Evolutionary conservation across 2,113 vertebrate genomes (phyloP).

Genomic region (Plecotus auritus): DNA sequence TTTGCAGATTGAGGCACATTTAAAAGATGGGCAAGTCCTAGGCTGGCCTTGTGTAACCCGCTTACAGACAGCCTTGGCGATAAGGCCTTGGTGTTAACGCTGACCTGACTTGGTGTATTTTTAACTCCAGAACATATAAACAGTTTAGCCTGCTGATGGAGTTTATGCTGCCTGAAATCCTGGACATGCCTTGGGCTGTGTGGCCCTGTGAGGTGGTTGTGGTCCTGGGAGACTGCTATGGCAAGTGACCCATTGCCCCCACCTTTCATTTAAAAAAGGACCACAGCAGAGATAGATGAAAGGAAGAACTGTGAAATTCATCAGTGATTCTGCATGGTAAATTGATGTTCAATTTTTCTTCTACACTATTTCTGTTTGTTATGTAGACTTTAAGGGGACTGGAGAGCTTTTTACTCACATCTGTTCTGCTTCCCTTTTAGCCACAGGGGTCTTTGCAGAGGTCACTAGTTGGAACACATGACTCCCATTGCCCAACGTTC

Average conservation of each 20-base stretch:
- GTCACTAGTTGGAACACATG: not conserved
- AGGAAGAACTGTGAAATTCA: not conserved
- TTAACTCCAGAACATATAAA: conserved; percentile 75
- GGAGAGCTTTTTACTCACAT: not conserved
- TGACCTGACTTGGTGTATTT: conserved; percentile 61
- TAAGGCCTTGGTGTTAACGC: conserved; percentile 74
- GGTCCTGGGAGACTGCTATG: conserved; percentile 1
- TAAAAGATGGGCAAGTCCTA: conserved; percentile 26
- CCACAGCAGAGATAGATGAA: not conserved
- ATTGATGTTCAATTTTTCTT: not conserved
- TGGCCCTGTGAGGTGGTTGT: not conserved
- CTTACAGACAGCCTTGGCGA: conserved; percentile 50
- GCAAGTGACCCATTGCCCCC: not conserved
- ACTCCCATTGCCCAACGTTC: not conserved
- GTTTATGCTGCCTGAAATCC: conserved; percentile 27
- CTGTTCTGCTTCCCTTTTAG: not conserved
- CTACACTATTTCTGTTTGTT: not conserved
- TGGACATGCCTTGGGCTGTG: conserved; percentile 18
- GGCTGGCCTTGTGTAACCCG: conserved; percentile 55
- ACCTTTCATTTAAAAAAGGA: not conserved
- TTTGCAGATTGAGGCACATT: conserved; percentile 55
- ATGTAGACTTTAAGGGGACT: not conserved
- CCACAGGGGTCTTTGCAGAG: not conserved
- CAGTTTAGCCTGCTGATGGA: conserved; percentile 42
- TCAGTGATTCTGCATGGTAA: not conserved